phyloP scores from a whole-genome alignment of 2,888 invertebrate genomes.

The Parelbella ahira region DNA sequence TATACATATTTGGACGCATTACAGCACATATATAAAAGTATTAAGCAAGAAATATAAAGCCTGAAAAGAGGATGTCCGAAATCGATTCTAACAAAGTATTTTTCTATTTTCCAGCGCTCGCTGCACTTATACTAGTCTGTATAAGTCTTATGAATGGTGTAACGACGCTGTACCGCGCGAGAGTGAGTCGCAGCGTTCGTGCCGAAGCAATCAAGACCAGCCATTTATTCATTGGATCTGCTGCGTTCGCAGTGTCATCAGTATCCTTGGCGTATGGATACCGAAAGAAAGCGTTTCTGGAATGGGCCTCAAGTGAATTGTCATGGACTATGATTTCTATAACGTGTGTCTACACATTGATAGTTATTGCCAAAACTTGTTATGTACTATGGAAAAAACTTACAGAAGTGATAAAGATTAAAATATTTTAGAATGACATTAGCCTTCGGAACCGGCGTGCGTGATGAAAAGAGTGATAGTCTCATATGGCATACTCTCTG shows the following conservation, averaged over 20 bases:
- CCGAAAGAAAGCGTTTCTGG: slow-evolving; percentile 33
- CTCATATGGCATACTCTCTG: no score
- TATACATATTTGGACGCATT: no score
- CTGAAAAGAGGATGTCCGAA: no score
- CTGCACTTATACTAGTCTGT: slow-evolving; percentile 33
- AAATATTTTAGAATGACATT: slow-evolving; percentile 4
- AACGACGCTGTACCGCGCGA: slow-evolving; percentile 29
- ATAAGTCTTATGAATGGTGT: slow-evolving; percentile 35
- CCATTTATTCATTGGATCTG: slow-evolving; percentile 33
- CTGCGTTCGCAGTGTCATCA: slow-evolving; percentile 34
- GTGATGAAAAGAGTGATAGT: no score
- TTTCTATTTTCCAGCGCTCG: slow-evolving; percentile 33
- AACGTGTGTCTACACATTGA: slow-evolving; percentile 30
- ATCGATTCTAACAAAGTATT: no score
- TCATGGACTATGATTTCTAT: slow-evolving; percentile 33
- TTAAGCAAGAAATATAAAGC: no score
- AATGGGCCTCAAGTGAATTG: slow-evolving; percentile 34
- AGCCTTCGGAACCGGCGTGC: no score
- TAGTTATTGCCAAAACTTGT: slow-evolving; percentile 30
- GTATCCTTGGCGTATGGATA: slow-evolving; percentile 35
- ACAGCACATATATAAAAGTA: no score
- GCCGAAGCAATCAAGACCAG: slow-evolving; percentile 30
- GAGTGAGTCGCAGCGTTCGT: slow-evolving; percentile 28
- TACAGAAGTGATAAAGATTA: neutral
- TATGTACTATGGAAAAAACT: slow-evolving; percentile 13